Conservation (phyloP, 2,888 invertebrate genomes). For the Scrobipalpa atriplicella region DNA sequence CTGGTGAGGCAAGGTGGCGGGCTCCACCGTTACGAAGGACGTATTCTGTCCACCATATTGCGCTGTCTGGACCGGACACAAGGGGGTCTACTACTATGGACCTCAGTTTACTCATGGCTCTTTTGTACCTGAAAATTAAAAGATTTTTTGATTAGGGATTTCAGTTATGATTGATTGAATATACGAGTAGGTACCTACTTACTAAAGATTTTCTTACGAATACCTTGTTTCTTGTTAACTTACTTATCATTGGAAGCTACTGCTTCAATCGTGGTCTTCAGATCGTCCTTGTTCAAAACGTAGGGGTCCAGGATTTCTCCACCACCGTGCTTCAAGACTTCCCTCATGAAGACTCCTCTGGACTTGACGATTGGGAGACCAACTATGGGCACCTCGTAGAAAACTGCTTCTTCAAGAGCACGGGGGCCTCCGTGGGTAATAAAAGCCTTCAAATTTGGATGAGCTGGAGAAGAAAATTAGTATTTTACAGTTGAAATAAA, state of each 20-base stretch:
- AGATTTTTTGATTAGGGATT: too few relatives aligned
- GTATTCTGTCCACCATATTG: constrained; percentile 81
- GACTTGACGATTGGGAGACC: constrained; percentile 67
- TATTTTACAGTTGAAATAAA: background rate
- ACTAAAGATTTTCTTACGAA: background rate
- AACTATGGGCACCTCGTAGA: constrained; percentile 68
- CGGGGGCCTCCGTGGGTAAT: constrained; percentile 72
- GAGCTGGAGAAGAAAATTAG: constrained; percentile 53
- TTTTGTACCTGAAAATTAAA: constrained; percentile 58
- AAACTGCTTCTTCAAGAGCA: constrained; percentile 75
- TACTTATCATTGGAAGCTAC: constrained; percentile 62
- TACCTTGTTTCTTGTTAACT: constrained; percentile 36
- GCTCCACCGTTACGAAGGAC: constrained; percentile 73
- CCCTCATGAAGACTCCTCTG: constrained; percentile 63
- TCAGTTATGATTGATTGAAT: too few relatives aligned
- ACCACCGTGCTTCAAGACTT: constrained; percentile 63
- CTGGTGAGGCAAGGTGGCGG: constrained; percentile 68
- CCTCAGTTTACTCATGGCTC: constrained; percentile 56
- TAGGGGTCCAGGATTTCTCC: constrained; percentile 69
- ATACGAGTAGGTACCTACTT: background rate
- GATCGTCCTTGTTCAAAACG: constrained; percentile 60
- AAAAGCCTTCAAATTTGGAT: constrained; percentile 71
- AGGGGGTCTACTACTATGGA: constrained; percentile 53
- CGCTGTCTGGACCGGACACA: constrained; percentile 72
- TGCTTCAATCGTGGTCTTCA: constrained; percentile 54